Base-by-base conservation (phyloP, 2,888 invertebrate genomes). In the Lagria hirta region DNA sequence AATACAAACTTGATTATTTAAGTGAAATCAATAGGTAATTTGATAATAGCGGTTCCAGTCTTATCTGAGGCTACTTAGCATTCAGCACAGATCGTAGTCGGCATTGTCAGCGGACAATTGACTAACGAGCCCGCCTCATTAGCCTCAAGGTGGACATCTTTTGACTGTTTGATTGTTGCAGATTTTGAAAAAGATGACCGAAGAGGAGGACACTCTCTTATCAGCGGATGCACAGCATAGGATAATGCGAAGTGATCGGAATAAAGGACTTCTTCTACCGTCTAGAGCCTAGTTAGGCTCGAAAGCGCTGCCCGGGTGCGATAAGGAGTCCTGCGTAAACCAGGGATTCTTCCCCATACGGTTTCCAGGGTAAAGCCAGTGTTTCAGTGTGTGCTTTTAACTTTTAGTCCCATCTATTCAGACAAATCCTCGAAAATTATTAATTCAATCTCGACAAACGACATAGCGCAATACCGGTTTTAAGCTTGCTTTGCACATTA, bases 201-300 rank as follows among this genome's bases (percentile, higher is more conserved):
- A 16, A 10, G 20, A 16, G 10, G 16, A 18, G 20, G 29, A 26
- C 17, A 22, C 49, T 16, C 50, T 33, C 45, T 60, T 59, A 57
- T 57, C 59, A 60, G 57, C 49, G 53, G 53, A 58, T 62, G 57
- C 62, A 61, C 64, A 64, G 62, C 55, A 58, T 65, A 66, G 66
- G 67, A 68, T 67, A 67, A 67, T 68, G 62, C 65, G 58, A 56
- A 60, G 63, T 61, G 66, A 65, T 65, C 62, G 61, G 65, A 64
- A 64, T 64, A 63, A 66, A 66, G 57, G 65, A 61, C 57, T 60
- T n/a, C n/a, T n/a, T n/a, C 55, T 55, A 48, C 51, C 55, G 55
- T 52, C 51, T 49, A 44, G 51, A 58, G 59, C 58, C 58, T 57
- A 58, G 61, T 65, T 65, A 63, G 65, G 61, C 65, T 61, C 61